Evolutionary conservation across 2,888 invertebrate genomes (phyloP).

Genomic region (Mythimna loreyi): DNA sequence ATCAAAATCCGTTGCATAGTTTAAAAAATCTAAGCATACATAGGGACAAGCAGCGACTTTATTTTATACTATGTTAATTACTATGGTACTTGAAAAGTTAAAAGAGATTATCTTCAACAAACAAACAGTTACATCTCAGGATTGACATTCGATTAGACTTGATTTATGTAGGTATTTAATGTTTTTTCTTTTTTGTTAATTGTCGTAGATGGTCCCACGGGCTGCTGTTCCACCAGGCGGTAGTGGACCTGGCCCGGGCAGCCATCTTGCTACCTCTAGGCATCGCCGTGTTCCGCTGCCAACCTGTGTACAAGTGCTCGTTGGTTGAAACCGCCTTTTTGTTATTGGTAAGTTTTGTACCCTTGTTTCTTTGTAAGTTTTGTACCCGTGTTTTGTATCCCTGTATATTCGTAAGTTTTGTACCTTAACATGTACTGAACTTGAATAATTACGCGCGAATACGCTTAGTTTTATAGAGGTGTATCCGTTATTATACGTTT

Average conservation of each 20-base stretch:
- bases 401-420: too few species aligned
- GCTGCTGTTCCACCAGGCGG: constrained; percentile 95
- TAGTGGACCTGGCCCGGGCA: constrained; percentile 95
- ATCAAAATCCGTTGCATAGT: too few species aligned
- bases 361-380: too few species aligned
- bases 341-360: constrained; percentile 90
- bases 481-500: too few species aligned
- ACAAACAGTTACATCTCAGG: background rate
- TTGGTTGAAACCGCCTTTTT: constrained; percentile 97
- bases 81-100: too few species aligned
- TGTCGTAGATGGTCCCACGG: constrained; percentile 95
- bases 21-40: too few species aligned
- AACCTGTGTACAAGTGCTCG: constrained; percentile 96
- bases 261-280: constrained; percentile 95
- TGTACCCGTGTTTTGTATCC: too few species aligned
- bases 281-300: constrained; percentile 95
- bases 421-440: too few species aligned
- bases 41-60: too few species aligned
- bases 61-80: too few species aligned
- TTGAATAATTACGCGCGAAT: too few species aligned
- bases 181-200: background rate
- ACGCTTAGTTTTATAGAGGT: too few species aligned
- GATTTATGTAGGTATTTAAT: background rate
- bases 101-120: background rate
- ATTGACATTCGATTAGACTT: background rate